These are phyloP conservation scores for Leptinotarsa undecemlineata DNA, from an alignment of 1,140 invertebrate species.

Conservation along the genomic window DNA sequence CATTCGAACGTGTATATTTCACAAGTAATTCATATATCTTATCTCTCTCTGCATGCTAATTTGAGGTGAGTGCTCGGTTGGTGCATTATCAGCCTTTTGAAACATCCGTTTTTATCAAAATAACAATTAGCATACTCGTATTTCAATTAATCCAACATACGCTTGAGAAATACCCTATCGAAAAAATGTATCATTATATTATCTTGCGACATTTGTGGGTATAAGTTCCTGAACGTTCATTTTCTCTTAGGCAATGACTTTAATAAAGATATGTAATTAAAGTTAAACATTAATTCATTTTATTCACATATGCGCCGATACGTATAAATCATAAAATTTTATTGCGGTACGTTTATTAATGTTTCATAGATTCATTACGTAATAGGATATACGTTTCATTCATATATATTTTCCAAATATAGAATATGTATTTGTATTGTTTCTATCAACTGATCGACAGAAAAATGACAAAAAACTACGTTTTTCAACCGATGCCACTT, in stretches of 20 bases:
- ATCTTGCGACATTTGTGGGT: background rate
- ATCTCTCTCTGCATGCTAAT: background rate
- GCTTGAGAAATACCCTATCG: background rate
- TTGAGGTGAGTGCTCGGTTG: background rate
- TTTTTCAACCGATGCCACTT: too few relatives aligned
- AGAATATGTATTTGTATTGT: too few relatives aligned
- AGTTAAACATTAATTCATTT: constrained; percentile 3
- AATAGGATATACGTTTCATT: background rate
- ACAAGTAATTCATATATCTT: too few relatives aligned
- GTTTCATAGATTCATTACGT: background rate
- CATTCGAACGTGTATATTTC: too few relatives aligned
- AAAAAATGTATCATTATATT: background rate
- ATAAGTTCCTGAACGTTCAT: background rate
- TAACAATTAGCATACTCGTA: background rate
- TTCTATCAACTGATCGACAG: too few relatives aligned
- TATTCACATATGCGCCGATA: background rate
- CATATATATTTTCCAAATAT: too few relatives aligned
- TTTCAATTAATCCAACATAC: background rate
- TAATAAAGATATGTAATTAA: background rate
- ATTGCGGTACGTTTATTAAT: background rate
- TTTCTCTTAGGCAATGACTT: background rate
- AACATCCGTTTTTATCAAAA: background rate
- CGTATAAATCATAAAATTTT: background rate
- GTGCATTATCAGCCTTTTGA: background rate
- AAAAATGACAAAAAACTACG: too few relatives aligned